A percentile compares a stretch with the other conserved stretches of the same genome.
Evolutionary conservation across 30 jellyfish, hydroid and myxozoan species (phyloP).

Genomic region (Mastigias papua): DNA sequence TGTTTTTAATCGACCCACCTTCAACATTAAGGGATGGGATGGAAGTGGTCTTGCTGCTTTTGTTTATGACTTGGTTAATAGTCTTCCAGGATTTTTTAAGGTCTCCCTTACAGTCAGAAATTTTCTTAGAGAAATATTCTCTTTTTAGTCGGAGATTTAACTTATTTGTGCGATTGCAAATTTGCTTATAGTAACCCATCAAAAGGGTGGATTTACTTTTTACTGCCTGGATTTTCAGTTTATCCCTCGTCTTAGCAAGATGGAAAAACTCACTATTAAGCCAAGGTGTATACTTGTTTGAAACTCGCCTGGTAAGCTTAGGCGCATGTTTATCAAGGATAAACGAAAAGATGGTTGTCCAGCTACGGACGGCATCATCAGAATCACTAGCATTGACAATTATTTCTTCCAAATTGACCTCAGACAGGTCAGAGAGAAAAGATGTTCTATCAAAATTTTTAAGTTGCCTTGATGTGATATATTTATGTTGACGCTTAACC

Average conservation of each 20-base stretch:
- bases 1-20: slow-evolving; percentile 9
- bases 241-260: slow-evolving; percentile 28
- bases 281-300: slow-evolving; percentile 39
- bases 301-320: slow-evolving; percentile 10
- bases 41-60: neutral
- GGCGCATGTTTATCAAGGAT: slow-evolving; percentile 39
- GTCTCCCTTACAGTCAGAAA: slow-evolving; percentile 25
- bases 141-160: neutral
- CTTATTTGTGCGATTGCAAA: neutral
- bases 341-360: slow-evolving; percentile 17
- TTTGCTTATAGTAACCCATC: slow-evolving; percentile 27
- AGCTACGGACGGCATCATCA: slow-evolving; percentile 24
- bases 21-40: neutral
- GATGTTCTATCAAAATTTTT: slow-evolving; percentile 19
- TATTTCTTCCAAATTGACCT: slow-evolving; percentile 18
- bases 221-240: slow-evolving; percentile 16
- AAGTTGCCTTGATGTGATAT: slow-evolving; percentile 24
- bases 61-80: slow-evolving; percentile 25
- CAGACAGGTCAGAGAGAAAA: slow-evolving; percentile 24
- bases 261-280: slow-evolving; percentile 17
- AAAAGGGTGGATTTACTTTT: slow-evolving; percentile 17
- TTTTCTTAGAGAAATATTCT: slow-evolving; percentile 29
- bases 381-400: neutral
- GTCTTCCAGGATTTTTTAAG: slow-evolving; percentile 31
- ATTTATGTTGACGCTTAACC: slow-evolving; percentile 26